Conservation (phyloP, 2,888 invertebrate genomes). For the Cinara cedri region DNA sequence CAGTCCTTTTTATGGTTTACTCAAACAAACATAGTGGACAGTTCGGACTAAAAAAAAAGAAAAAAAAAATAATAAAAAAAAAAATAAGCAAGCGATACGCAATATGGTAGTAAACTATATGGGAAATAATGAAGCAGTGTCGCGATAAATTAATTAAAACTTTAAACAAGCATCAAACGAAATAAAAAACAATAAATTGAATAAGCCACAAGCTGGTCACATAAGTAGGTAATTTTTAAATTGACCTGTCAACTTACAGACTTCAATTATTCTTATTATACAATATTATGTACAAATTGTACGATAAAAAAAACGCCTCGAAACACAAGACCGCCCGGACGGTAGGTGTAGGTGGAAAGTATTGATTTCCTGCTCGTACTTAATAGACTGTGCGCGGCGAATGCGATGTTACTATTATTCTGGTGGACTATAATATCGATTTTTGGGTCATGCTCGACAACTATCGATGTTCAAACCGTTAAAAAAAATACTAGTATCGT, state of each 20-base stretch:
- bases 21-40: slow-evolving; percentile 47
- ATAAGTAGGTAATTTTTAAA: not conserved
- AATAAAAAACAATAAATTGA: slow-evolving; percentile 19
- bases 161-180: not conserved
- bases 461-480: not conserved
- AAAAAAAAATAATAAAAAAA: slow-evolving; percentile 36
- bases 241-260: slow-evolving; percentile 31
- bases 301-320: slow-evolving; percentile 11
- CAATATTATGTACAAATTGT: too few species aligned
- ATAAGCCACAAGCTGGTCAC: slow-evolving; percentile 55
- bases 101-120: slow-evolving; percentile 19
- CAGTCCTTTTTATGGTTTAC: not conserved
- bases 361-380: slow-evolving; percentile 36
- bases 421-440: not conserved
- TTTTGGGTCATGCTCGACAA: not conserved
- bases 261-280: not conserved
- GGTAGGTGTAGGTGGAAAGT: slow-evolving; percentile 20
- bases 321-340: slow-evolving; percentile 18
- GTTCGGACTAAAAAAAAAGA: slow-evolving; percentile 46
- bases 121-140: slow-evolving; percentile 9
- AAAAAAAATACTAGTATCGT: too few species aligned
- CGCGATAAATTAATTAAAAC: not conserved
- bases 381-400: not conserved
- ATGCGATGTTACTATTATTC: not conserved
- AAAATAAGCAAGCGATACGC: slow-evolving; percentile 35